Conservation (phyloP, 2,888 invertebrate genomes). For the Tachystola acroxantha region DNA sequence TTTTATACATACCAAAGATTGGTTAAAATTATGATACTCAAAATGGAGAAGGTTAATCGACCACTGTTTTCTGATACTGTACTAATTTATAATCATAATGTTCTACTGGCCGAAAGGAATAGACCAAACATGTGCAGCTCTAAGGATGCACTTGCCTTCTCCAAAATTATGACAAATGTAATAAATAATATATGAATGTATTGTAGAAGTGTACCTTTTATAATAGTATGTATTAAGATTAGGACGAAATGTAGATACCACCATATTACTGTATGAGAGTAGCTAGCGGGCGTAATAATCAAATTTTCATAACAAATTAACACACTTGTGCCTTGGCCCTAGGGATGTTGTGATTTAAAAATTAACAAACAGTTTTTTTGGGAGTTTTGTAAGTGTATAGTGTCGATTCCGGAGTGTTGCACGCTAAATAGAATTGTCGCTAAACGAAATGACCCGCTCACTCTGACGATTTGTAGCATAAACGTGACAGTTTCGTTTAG, state of each 20-base stretch:
- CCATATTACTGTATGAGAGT: constrained; percentile 15
- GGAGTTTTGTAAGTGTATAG: constrained; percentile 31
- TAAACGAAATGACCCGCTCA: too few relatives aligned
- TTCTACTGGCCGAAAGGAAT: neutral
- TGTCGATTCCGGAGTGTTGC: too few relatives aligned
- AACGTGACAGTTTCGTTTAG: too few relatives aligned
- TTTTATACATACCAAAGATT: constrained; percentile 27
- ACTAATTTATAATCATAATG: neutral
- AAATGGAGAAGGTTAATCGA: constrained; percentile 16
- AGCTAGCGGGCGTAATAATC: constrained; percentile 46
- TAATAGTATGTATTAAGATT: constrained; percentile 13
- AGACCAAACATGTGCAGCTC: neutral
- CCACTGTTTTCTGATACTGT: too few relatives aligned
- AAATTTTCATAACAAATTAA: constrained; percentile 42
- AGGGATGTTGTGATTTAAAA: constrained; percentile 60
- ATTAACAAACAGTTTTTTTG: constrained; percentile 27
- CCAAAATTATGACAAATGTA: constrained; percentile 8
- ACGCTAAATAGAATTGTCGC: too few relatives aligned
- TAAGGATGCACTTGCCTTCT: constrained; percentile 10
- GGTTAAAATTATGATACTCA: constrained; percentile 24
- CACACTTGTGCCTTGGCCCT: constrained; percentile 72
- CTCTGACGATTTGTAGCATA: too few relatives aligned
- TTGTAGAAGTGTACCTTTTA: constrained; percentile 9
- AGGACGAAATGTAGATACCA: constrained; percentile 18
- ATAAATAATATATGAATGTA: constrained; percentile 10